A percentile compares a stretch with the other conserved stretches of the same genome.
Evolutionary conservation across 2,113 vertebrate genomes (phyloP).

Genomic region (Axis porcinus): DNA sequence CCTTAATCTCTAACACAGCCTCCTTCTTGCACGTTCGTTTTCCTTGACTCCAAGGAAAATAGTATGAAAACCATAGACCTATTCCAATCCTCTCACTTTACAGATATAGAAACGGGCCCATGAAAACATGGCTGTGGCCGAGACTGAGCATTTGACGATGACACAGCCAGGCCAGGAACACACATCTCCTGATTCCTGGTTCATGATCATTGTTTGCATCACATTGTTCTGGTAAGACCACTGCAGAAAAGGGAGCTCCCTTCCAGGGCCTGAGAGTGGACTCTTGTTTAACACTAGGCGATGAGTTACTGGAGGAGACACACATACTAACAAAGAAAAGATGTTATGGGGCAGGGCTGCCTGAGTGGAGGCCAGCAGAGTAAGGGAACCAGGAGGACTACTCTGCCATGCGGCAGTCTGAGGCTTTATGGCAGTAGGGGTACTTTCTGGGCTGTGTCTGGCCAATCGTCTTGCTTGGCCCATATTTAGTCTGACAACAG

Average conservation of each 20-base stretch:
- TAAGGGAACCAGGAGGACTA: not conserved
- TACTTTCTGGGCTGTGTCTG: not conserved
- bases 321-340: not conserved
- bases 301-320: not conserved
- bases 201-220: not conserved
- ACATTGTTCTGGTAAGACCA: fast-evolving
- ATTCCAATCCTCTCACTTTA: not conserved
- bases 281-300: not conserved
- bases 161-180: not conserved
- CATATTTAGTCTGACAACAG: not conserved
- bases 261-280: not conserved
- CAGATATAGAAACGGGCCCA: not conserved
- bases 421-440: not conserved
- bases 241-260: not conserved
- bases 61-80: not conserved
- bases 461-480: not conserved
- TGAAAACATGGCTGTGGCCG: fast-evolving
- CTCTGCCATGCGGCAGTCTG: not conserved
- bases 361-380: not conserved
- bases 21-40: not conserved
- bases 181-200: not conserved
- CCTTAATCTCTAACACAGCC: not conserved
- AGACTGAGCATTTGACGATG: not conserved
- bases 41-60: not conserved
- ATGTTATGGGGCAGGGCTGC: not conserved